Percentiles rank a stretch among this genome's conserved stretches.
Conservation (phyloP, 2,797 vertebrate species). For the Clarias laeviceps region DNA sequence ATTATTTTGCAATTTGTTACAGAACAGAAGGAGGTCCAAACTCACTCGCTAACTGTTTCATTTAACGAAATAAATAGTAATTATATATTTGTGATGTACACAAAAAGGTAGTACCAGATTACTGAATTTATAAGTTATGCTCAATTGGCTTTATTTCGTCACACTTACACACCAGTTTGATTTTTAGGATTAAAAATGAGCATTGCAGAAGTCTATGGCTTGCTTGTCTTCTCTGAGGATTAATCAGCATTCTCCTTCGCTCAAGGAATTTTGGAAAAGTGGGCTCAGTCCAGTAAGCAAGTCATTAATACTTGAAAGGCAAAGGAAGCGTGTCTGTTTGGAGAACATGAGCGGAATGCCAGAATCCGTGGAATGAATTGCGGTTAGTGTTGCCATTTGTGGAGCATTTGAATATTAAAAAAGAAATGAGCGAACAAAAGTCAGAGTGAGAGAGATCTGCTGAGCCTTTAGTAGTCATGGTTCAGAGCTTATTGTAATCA, state of each 20-base stretch:
- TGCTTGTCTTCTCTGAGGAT: conserved; percentile 47
- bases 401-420: conserved; percentile 48
- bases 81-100: conserved; percentile 20
- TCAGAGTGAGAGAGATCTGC: conserved; percentile 47
- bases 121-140: conserved; percentile 24
- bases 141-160: conserved; percentile 30
- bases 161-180: conserved; percentile 29
- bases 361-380: conserved; percentile 44
- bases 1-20: not conserved
- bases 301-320: conserved; percentile 54
- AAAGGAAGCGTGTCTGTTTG: conserved; percentile 50
- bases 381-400: conserved; percentile 35
- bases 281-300: conserved; percentile 51
- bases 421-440: conserved; percentile 25
- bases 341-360: conserved; percentile 46
- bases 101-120: conserved; percentile 12
- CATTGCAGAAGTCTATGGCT: conserved; percentile 38
- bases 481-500: conserved; percentile 77
- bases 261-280: conserved; percentile 52
- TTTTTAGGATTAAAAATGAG: conserved; percentile 36
- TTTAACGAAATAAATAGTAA: not conserved
- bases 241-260: conserved; percentile 49
- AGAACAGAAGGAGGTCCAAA: not conserved
- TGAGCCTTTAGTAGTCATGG: conserved; percentile 68
- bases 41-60: not conserved